Conservation (phyloP, 1,140 invertebrate species). For the Akabosia matsudoensis region DNA sequence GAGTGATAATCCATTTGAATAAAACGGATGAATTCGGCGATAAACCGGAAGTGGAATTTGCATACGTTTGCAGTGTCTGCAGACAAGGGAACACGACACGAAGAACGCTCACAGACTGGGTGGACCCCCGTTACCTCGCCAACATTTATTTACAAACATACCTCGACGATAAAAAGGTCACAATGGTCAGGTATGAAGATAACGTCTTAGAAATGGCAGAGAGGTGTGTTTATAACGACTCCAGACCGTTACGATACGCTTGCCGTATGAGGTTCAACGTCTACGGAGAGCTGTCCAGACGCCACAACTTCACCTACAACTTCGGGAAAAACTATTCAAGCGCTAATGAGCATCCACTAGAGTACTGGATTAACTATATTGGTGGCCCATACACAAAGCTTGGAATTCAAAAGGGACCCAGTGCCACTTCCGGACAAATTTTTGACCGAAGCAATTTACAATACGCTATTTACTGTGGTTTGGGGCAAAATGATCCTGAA, state of each 20-base stretch:
- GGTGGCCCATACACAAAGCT: background rate
- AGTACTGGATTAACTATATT: background rate
- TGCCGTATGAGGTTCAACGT: background rate
- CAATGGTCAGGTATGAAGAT: background rate
- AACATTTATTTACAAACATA: background rate
- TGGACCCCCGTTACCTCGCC: background rate
- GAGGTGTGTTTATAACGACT: background rate
- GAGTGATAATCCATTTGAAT: background rate
- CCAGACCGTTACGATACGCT: background rate
- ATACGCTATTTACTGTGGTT: background rate
- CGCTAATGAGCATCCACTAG: background rate
- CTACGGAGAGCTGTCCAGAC: background rate
- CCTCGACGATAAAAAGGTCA: background rate
- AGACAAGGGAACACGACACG: background rate
- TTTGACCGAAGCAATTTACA: background rate
- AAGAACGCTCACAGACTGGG: no score
- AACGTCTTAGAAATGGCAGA: background rate
- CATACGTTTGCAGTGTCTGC: background rate
- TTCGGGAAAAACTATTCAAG: no score
- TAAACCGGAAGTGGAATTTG: background rate
- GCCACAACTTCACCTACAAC: background rate
- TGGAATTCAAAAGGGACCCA: background rate
- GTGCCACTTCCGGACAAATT: background rate
- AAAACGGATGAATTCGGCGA: background rate
- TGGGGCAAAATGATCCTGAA: background rate